Evolutionary conservation across 2,888 invertebrate genomes (phyloP).

Genomic region (Limenitis camilla): DNA sequence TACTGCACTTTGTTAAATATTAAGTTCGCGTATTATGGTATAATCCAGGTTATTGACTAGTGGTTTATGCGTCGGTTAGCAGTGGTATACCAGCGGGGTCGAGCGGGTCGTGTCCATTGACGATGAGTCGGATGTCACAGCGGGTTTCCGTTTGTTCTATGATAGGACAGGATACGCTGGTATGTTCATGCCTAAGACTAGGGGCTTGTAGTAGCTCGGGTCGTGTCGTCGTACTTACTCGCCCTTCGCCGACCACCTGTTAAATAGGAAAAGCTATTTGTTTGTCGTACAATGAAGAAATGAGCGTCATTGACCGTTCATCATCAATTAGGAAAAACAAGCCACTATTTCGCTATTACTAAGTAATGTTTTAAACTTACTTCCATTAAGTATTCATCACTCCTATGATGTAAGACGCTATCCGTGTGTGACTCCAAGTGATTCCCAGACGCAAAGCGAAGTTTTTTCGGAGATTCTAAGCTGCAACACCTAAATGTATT

Average conservation of each 20-base stretch:
- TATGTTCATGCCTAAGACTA: slow-evolving; percentile 62
- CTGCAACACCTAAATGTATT: slow-evolving; percentile 78
- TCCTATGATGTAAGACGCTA: slow-evolving; percentile 64
- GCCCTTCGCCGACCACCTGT: slow-evolving; percentile 75
- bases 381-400: slow-evolving; percentile 70
- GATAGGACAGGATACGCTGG: slow-evolving; percentile 83
- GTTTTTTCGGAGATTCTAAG: slow-evolving; percentile 87
- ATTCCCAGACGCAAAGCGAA: slow-evolving; percentile 84
- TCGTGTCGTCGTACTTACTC: slow-evolving; percentile 62
- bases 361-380: slow-evolving; percentile 32
- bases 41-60: slow-evolving; percentile 1
- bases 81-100: slow-evolving; percentile 56
- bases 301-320: no score
- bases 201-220: slow-evolving; percentile 57
- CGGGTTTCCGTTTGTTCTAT: slow-evolving; percentile 65
- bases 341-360: neutral
- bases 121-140: slow-evolving; percentile 58
- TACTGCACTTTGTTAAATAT: no score
- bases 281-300: neutral
- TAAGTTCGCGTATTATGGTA: neutral
- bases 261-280: neutral
- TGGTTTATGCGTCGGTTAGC: slow-evolving; percentile 42
- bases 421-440: slow-evolving; percentile 75
- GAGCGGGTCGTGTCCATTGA: slow-evolving; percentile 39
- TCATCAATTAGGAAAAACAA: neutral